A percentile compares a stretch with the other conserved stretches of the same genome.
Conservation (phyloP, 2,888 invertebrate genomes). For the Microctonus brassicae region DNA sequence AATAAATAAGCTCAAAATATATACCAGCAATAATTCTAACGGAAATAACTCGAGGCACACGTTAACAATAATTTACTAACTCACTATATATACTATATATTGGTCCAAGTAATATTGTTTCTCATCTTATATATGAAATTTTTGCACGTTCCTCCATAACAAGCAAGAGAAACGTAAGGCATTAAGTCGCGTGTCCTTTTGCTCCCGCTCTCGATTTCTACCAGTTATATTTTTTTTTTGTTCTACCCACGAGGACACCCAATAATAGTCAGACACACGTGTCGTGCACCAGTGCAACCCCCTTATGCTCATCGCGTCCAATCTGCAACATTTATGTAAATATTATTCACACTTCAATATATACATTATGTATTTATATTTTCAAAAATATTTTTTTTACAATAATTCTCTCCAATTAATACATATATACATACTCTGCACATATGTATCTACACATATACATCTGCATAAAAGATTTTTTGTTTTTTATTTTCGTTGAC, state of each 20-base stretch:
- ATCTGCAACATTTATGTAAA: slow-evolving; percentile 8
- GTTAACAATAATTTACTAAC: too few species aligned
- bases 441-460: neutral
- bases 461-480: too few species aligned
- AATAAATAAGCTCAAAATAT: slow-evolving; percentile 9
- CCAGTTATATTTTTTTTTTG: slow-evolving; percentile 47
- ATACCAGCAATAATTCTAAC: slow-evolving; percentile 59
- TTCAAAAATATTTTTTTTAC: too few species aligned
- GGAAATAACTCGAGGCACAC: slow-evolving; percentile 66
- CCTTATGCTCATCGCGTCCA: slow-evolving; percentile 6
- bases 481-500: too few species aligned
- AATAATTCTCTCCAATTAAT: neutral
- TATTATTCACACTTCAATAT: slow-evolving; percentile 4
- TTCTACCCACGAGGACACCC: slow-evolving; percentile 61
- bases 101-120: too few species aligned
- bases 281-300: slow-evolving; percentile 29
- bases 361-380: too few species aligned
- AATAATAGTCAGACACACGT: slow-evolving; percentile 34
- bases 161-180: slow-evolving; percentile 42
- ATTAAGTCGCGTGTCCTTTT: slow-evolving; percentile 55
- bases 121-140: slow-evolving; percentile 49
- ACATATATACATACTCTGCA: neutral
- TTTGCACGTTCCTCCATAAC: slow-evolving; percentile 47
- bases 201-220: slow-evolving; percentile 33
- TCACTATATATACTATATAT: too few species aligned